Evolutionary conservation across 2,797 vertebrate species (phyloP).

Genomic region (Tangara arthus): DNA sequence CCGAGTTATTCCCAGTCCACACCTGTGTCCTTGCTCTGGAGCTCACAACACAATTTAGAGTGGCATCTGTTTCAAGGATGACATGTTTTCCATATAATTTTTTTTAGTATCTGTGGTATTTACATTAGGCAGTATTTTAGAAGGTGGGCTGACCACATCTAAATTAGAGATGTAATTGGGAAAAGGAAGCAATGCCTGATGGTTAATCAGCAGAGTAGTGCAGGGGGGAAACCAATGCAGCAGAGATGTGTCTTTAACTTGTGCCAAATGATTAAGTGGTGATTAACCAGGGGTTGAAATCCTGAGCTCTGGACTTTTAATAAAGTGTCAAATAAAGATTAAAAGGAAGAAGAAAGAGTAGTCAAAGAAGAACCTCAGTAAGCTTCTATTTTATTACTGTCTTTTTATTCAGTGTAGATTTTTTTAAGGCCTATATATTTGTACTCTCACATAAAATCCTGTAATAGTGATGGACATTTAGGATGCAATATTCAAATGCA

Average conservation of each 20-base stretch:
- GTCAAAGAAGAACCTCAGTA: not conserved
- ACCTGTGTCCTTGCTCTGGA: not conserved
- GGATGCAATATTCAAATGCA: not conserved
- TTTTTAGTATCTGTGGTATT: not conserved
- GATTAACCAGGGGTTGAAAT: conserved; percentile 36
- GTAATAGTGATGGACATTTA: not conserved
- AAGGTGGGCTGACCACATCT: not conserved
- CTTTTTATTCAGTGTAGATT: not conserved
- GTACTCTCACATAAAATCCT: not conserved
- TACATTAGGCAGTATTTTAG: not conserved
- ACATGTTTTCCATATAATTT: not conserved
- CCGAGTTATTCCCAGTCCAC: not conserved
- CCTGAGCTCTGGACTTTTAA: conserved; percentile 23
- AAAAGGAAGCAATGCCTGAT: not conserved
- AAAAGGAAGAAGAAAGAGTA: conserved; percentile 4
- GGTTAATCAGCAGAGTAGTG: not conserved
- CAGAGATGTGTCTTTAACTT: not conserved
- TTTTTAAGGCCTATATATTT: not conserved
- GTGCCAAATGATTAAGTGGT: conserved; percentile 34
- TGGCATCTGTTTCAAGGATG: not conserved
- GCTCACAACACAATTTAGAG: not conserved
- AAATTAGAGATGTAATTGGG: not conserved
- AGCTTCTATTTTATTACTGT: not conserved
- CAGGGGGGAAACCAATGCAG: not conserved
- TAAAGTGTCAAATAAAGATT: conserved; percentile 48